Conservation (phyloP, 2,797 vertebrate species). For the Lindbergichthys nudifrons region DNA sequence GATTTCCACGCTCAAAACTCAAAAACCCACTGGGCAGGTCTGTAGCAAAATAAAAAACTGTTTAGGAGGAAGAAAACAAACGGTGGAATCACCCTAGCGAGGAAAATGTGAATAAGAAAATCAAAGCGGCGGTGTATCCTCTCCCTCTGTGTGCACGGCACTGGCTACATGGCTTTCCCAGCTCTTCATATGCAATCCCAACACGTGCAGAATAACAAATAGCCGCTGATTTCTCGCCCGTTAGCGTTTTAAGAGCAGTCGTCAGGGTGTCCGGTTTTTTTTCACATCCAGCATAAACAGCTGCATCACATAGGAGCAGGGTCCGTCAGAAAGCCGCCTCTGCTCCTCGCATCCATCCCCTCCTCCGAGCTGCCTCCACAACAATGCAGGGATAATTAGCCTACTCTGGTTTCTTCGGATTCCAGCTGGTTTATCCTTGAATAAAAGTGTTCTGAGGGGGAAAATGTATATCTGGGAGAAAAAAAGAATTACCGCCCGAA, state of each 20-base stretch:
- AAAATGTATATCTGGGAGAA: not conserved
- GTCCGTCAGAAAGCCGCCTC: conserved; percentile 61
- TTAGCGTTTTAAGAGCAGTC: conserved; percentile 34
- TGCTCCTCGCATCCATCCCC: conserved; percentile 62
- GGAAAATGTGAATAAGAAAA: conserved; percentile 21
- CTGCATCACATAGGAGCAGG: conserved; percentile 71
- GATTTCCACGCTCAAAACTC: conserved; percentile 17
- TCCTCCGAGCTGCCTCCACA: conserved; percentile 60
- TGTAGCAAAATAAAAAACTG: too few species aligned
- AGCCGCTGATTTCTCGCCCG: conserved; percentile 38
- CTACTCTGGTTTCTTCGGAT: conserved; percentile 25
- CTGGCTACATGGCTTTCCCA: conserved; percentile 39
- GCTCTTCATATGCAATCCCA: conserved; percentile 47
- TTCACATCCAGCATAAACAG: conserved; percentile 48
- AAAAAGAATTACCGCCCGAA: not conserved
- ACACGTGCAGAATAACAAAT: conserved; percentile 61
- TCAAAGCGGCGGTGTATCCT: conserved; percentile 32
- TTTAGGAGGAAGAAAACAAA: conserved; percentile 20
- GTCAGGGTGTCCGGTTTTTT: conserved; percentile 39
- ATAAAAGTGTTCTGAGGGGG: not conserved
- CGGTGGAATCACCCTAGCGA: conserved; percentile 12
- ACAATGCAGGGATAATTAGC: conserved; percentile 63
- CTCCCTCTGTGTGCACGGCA: not conserved
- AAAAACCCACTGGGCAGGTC: not conserved
- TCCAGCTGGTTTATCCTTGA: conserved; percentile 20